These are phyloP conservation scores for Tetanocera ferruginea DNA, from an alignment of 2,888 invertebrate genomes.

Conservation along the genomic window DNA sequence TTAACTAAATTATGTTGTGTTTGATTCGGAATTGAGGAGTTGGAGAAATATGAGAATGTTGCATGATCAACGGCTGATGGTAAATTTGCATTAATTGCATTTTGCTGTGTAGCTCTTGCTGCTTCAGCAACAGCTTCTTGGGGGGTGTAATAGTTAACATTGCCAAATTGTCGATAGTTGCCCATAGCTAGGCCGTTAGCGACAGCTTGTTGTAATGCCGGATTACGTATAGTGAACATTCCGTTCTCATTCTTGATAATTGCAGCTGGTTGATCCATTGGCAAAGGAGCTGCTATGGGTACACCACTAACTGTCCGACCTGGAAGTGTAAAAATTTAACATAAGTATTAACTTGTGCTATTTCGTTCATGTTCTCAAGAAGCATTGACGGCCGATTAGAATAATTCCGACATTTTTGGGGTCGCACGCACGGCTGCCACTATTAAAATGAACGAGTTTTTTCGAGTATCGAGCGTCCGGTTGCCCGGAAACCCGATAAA, in stretches of 20 bases:
- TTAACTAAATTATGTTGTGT: not conserved
- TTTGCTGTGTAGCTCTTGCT: conserved; percentile 59
- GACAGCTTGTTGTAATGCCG: conserved; percentile 70
- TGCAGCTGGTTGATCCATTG: conserved; percentile 74
- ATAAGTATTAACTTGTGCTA: no score
- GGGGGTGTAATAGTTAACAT: conserved; percentile 66
- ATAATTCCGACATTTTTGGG: no score
- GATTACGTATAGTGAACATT: conserved; percentile 88
- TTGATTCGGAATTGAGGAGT: conserved; percentile 39
- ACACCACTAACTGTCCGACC: conserved; percentile 54
- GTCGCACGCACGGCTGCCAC: no score
- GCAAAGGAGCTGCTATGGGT: conserved; percentile 57
- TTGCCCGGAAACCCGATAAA: no score
- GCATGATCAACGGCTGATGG: conserved; percentile 32
- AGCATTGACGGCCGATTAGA: no score
- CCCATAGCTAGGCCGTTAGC: conserved; percentile 65
- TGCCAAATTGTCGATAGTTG: conserved; percentile 65
- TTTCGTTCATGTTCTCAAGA: no score
- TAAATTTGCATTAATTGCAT: conserved; percentile 23
- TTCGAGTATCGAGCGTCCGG: no score
- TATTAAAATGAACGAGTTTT: no score
- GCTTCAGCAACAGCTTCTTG: conserved; percentile 65
- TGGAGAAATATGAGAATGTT: conserved; percentile 62
- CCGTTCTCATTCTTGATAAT: conserved; percentile 81
- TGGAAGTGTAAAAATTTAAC: conserved; percentile 33